A percentile compares a stretch with the other conserved stretches of the same genome.
Evolutionary conservation across 2,888 invertebrate genomes (phyloP).

Genomic region (Netelia inedita): DNA sequence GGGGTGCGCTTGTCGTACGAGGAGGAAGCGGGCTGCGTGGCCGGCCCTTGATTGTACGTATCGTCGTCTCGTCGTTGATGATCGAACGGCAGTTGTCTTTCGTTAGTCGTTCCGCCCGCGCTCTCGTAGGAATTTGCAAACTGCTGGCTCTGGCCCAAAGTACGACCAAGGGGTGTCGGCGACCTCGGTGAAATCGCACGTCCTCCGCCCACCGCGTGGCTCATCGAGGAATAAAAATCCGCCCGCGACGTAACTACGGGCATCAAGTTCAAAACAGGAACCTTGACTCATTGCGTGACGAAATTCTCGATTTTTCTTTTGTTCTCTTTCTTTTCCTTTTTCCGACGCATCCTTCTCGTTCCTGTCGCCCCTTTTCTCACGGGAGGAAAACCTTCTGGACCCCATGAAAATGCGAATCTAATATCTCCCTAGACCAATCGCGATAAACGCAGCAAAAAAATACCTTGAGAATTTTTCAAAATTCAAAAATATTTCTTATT

Average conservation of each 20-base stretch:
- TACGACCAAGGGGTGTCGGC: conserved; percentile 85
- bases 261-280: conserved; percentile 69
- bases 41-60: conserved; percentile 86
- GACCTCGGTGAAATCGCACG: conserved; percentile 87
- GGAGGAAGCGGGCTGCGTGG: conserved; percentile 86
- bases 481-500: background rate
- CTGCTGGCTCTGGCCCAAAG: conserved; percentile 84
- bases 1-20: conserved; percentile 85
- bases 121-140: conserved; percentile 72
- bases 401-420: background rate
- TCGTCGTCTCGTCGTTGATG: conserved; percentile 85
- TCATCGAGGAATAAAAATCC: conserved; percentile 91
- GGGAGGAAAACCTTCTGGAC: background rate
- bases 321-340: background rate
- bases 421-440: background rate
- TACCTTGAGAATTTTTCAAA: background rate
- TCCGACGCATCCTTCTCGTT: too few species aligned
- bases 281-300: conserved; percentile 61
- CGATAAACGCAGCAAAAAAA: background rate
- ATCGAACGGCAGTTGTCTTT: conserved; percentile 74
- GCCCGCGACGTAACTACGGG: conserved; percentile 83
- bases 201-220: conserved; percentile 90
- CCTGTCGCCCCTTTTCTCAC: background rate
- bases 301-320: conserved; percentile 10
- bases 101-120: conserved; percentile 63